These are phyloP conservation scores for Neolamprologus multifasciatus DNA, from an alignment of 2,797 vertebrate genomes.

Conservation along the genomic window DNA sequence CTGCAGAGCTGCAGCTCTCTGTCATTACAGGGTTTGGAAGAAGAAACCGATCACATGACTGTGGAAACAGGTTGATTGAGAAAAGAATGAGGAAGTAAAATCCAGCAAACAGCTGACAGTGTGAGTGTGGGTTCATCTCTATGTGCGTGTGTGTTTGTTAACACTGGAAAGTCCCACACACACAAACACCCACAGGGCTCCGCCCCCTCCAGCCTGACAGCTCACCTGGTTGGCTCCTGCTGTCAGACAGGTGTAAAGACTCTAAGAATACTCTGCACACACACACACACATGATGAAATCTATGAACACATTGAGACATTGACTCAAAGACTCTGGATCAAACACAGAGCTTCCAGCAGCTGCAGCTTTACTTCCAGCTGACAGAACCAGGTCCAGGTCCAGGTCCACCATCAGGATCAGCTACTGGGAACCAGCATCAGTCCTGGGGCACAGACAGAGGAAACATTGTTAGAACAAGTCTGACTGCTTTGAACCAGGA, in stretches of 20 bases:
- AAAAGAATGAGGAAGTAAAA: background rate
- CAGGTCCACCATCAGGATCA: background rate
- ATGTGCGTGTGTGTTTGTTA: fast-evolving
- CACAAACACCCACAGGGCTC: background rate
- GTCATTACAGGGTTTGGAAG: background rate
- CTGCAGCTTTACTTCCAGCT: background rate
- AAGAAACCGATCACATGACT: background rate
- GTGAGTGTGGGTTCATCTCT: background rate
- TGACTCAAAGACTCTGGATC: background rate
- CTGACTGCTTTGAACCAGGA: background rate
- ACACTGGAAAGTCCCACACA: background rate
- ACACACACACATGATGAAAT: too few species aligned
- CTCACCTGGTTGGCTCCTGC: background rate
- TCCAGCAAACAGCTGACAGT: background rate
- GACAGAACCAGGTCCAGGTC: background rate
- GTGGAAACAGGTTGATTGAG: fast-evolving
- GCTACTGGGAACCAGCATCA: background rate
- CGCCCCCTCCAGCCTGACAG: background rate
- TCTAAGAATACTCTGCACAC: background rate
- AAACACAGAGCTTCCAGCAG: background rate
- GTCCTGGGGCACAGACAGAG: background rate
- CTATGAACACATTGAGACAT: fast-evolving
- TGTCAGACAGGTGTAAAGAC: background rate
- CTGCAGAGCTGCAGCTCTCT: background rate
- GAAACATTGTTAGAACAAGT: fast-evolving